These are phyloP conservation scores for Engystomops pustulosus DNA, from an alignment of 2,113 vertebrate species.

Conservation along the genomic window DNA sequence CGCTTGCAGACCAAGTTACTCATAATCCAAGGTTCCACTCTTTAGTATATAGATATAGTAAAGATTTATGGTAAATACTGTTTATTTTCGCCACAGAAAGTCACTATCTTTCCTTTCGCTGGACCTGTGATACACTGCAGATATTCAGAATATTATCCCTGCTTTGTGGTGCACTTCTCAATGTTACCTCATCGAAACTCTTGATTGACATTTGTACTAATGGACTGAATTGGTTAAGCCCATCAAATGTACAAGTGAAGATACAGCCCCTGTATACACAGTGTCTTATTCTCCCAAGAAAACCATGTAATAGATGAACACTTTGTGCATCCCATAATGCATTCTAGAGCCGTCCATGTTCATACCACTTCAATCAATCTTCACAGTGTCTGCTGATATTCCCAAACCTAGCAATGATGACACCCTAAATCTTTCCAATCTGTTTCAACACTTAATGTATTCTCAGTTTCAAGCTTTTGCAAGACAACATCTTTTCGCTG, in stretches of 20 bases:
- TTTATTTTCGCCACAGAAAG: not conserved
- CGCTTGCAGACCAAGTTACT: too few relatives aligned
- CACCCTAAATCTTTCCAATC: slow-evolving; percentile 45
- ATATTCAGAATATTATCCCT: too few relatives aligned
- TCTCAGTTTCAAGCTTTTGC: slow-evolving; percentile 17
- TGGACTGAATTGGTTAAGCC: not conserved
- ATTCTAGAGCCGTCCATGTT: not conserved
- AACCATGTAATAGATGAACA: not conserved
- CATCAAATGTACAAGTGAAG: not conserved
- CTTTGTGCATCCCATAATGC: not conserved
- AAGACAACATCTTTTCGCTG: slow-evolving; percentile 22
- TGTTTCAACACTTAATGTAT: slow-evolving; percentile 38
- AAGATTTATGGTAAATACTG: not conserved
- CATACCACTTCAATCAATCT: slow-evolving; percentile 28
- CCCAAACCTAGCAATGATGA: slow-evolving; percentile 31
- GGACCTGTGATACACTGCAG: too few relatives aligned
- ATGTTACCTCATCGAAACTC: not conserved
- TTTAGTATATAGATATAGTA: too few relatives aligned
- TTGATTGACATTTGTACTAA: slow-evolving; percentile 3
- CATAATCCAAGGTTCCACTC: too few relatives aligned
- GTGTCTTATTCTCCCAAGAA: not conserved
- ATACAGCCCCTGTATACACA: not conserved
- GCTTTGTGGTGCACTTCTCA: too few relatives aligned
- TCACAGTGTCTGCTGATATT: slow-evolving; percentile 34
- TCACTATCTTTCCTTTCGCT: too few relatives aligned